A percentile compares a stretch with the other conserved stretches of the same genome.
Conservation (phyloP, 2,797 vertebrate species). For the Erethizon dorsatum region DNA sequence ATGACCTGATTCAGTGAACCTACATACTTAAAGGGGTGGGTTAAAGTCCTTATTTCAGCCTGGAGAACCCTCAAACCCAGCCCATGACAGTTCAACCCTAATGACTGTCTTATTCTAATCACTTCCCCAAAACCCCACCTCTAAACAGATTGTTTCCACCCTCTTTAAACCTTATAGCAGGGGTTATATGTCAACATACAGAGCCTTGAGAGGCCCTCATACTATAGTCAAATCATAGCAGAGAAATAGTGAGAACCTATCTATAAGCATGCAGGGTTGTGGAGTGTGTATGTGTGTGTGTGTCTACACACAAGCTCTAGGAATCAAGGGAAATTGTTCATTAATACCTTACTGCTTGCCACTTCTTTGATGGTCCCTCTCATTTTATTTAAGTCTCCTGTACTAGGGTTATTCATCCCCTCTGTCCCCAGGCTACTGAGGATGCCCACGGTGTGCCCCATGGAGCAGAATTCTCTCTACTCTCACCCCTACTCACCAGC, state of each 20-base stretch:
- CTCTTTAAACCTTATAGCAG: not conserved
- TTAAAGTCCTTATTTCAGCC: not conserved
- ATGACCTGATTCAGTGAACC: not conserved
- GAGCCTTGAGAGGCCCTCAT: not conserved
- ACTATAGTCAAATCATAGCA: not conserved
- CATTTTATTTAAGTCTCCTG: conserved; percentile 56
- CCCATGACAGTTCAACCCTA: not conserved
- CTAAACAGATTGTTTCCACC: not conserved
- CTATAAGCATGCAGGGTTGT: not conserved
- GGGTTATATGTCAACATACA: not conserved
- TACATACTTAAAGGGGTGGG: not conserved
- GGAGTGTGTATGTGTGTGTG: not conserved
- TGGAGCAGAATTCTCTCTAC: conserved; percentile 24
- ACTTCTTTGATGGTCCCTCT: conserved; percentile 36
- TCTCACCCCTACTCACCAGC: not conserved
- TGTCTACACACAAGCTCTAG: not conserved
- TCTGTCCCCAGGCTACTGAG: conserved; percentile 2
- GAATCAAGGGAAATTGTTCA: not conserved
- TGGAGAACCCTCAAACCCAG: not conserved
- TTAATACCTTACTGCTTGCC: not conserved
- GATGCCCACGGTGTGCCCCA: not conserved
- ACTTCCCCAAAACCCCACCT: not conserved
- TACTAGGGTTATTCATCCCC: not conserved
- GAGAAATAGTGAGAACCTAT: not conserved
- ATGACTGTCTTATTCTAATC: not conserved